A percentile compares a stretch with the other conserved stretches of the same genome.
These are phyloP conservation scores for Setipinna tenuifilis DNA, from an alignment of 2,797 vertebrate genomes.

Conservation along the genomic window DNA sequence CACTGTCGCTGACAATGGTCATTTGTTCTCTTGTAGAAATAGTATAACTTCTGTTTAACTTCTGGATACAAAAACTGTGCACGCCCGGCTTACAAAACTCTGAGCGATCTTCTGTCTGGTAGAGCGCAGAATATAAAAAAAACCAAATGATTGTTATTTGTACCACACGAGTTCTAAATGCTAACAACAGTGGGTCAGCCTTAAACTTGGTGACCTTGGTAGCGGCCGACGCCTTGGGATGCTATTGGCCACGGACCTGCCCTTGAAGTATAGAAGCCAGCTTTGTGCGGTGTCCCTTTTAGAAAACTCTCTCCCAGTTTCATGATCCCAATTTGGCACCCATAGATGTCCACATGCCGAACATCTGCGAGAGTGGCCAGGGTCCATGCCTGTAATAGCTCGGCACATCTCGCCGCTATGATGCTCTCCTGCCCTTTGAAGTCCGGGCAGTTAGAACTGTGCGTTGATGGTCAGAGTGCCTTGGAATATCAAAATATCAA, in stretches of 20 bases:
- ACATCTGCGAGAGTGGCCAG: conserved; percentile 74
- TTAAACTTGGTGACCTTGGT: conserved; percentile 47
- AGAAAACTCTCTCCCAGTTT: conserved; percentile 52
- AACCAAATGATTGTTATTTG: conserved; percentile 32
- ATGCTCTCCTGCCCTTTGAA: conserved; percentile 27
- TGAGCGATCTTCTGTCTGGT: not conserved
- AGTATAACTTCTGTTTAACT: conserved; percentile 23
- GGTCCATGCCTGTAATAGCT: conserved; percentile 63
- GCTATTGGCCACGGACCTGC: conserved; percentile 45
- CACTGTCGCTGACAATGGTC: conserved; percentile 65
- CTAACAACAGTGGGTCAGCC: conserved; percentile 46
- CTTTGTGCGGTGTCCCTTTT: conserved; percentile 49
- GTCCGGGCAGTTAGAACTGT: conserved; percentile 7
- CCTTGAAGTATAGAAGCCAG: conserved; percentile 55
- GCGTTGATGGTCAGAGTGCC: not conserved
- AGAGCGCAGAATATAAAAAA: not conserved
- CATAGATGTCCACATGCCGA: conserved; percentile 58
- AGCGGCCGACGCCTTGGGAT: conserved; percentile 29
- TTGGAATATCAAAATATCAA: conserved; percentile 19
- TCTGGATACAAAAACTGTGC: not conserved
- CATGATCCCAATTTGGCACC: conserved; percentile 64
- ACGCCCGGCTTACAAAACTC: not conserved
- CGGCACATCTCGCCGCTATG: conserved; percentile 51
- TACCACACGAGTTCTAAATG: conserved; percentile 51
- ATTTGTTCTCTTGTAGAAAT: conserved; percentile 42